These are phyloP conservation scores for Drosophila lini DNA, from an alignment of 1,140 invertebrate species.

Conservation along the genomic window DNA sequence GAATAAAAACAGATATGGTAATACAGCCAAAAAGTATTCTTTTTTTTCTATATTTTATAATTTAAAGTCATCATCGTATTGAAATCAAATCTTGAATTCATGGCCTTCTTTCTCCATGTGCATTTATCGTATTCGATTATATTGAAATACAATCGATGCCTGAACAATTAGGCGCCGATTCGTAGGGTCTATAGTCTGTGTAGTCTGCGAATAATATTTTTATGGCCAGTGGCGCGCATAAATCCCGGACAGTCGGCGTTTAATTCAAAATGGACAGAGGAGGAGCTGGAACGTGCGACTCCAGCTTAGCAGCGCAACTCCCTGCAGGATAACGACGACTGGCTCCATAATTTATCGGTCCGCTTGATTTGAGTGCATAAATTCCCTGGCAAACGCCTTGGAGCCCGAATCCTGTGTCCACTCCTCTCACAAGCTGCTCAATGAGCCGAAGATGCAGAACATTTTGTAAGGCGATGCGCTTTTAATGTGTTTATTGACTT, in stretches of 20 bases:
- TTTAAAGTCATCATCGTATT: background rate
- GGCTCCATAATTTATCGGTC: slow-evolving; percentile 66
- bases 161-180: slow-evolving; percentile 67
- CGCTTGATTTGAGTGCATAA: slow-evolving; percentile 57
- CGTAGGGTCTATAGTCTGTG: slow-evolving; percentile 31
- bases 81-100: background rate
- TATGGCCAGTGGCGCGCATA: slow-evolving; percentile 68
- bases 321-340: slow-evolving; percentile 46
- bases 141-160: slow-evolving; percentile 38
- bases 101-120: background rate
- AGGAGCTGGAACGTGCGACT: slow-evolving; percentile 31
- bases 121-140: slow-evolving; percentile 12
- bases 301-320: slow-evolving; percentile 21
- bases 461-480: slow-evolving; percentile 54
- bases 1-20: too few relatives aligned
- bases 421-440: slow-evolving; percentile 40
- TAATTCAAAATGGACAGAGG: slow-evolving; percentile 58
- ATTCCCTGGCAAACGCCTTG: slow-evolving; percentile 14
- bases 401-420: slow-evolving; percentile 12
- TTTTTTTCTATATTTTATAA: too few relatives aligned
- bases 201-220: slow-evolving; percentile 62
- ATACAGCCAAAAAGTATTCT: too few relatives aligned
- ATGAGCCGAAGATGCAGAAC: slow-evolving; percentile 69
- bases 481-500: slow-evolving; percentile 77
- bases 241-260: slow-evolving; percentile 50